Evolutionary conservation across 37 sponge, comb jelly and placozoan genomes (phyloP).

Genomic region (Eunapius fragilis): DNA sequence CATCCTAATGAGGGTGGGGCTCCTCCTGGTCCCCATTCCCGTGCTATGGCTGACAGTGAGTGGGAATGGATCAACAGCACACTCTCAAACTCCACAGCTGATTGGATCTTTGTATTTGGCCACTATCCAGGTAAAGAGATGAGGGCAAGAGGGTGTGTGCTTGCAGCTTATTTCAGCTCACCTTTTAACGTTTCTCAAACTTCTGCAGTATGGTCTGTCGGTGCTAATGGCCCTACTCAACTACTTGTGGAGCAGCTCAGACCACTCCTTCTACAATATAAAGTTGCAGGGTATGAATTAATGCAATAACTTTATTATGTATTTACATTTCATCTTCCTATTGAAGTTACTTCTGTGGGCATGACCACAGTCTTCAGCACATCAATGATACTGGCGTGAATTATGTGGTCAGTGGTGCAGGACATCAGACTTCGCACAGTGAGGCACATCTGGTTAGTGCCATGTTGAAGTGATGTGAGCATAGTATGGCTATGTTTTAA

Average conservation of each 20-base stretch:
- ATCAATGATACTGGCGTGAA: conserved; percentile 57
- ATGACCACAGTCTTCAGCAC: conserved; percentile 88
- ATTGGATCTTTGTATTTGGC: conserved; percentile 82
- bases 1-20: conserved; percentile 35
- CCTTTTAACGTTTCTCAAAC: neutral
- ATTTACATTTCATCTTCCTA: neutral
- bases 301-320: neutral
- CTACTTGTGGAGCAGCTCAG: conserved; percentile 54
- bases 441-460: conserved; percentile 62
- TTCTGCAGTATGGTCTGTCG: conserved; percentile 83
- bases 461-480: too few relatives aligned
- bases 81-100: conserved; percentile 45
- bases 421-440: conserved; percentile 71
- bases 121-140: conserved; percentile 88
- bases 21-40: conserved; percentile 53
- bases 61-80: conserved; percentile 85
- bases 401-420: conserved; percentile 87
- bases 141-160: neutral
- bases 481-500: neutral
- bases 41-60: conserved; percentile 44
- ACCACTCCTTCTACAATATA: conserved; percentile 68
- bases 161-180: neutral
- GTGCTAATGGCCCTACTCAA: conserved; percentile 78
- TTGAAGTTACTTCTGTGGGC: conserved; percentile 79
- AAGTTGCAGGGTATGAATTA: conserved; percentile 43